These are phyloP conservation scores for Lepeophtheirus nordmannii DNA, from an alignment of 2,888 invertebrate species.

Conservation along the genomic window DNA sequence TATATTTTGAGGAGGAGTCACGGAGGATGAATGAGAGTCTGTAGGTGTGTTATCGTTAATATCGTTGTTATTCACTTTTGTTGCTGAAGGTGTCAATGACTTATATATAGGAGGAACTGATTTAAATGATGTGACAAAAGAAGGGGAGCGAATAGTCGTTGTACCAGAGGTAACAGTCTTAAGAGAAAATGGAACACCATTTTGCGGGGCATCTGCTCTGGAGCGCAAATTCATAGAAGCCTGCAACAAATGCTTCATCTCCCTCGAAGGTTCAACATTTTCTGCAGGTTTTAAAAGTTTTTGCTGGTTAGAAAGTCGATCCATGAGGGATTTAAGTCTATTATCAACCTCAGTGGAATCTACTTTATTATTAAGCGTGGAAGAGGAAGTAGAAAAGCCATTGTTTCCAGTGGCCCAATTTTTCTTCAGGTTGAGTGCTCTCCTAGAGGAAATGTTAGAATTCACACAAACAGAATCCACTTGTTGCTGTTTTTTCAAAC, in stretches of 20 bases:
- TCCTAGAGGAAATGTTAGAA: conserved; percentile 9
- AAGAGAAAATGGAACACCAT: background rate
- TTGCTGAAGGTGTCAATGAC: too few species aligned
- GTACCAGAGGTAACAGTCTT: background rate
- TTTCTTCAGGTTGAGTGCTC: conserved; percentile 23
- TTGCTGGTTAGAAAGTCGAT: conserved; percentile 72
- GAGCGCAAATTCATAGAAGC: conserved; percentile 28
- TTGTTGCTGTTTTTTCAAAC: background rate
- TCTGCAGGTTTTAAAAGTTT: conserved; percentile 63
- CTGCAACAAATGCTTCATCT: conserved; percentile 52
- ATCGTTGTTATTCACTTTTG: too few species aligned
- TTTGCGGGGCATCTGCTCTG: background rate
- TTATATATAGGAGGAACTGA: background rate
- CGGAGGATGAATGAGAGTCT: too few species aligned
- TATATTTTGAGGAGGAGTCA: too few species aligned
- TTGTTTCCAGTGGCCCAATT: conserved; percentile 18
- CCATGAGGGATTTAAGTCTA: conserved; percentile 64
- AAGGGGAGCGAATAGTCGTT: too few species aligned
- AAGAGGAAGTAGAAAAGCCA: conserved; percentile 24
- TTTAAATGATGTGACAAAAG: background rate
- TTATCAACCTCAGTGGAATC: conserved; percentile 53
- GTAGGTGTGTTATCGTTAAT: too few species aligned
- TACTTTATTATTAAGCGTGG: conserved; percentile 28
- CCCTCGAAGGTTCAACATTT: conserved; percentile 43
- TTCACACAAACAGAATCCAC: background rate